Base-by-base conservation (phyloP, 1,140 invertebrate genomes). In the Penaeus japonicus region DNA sequence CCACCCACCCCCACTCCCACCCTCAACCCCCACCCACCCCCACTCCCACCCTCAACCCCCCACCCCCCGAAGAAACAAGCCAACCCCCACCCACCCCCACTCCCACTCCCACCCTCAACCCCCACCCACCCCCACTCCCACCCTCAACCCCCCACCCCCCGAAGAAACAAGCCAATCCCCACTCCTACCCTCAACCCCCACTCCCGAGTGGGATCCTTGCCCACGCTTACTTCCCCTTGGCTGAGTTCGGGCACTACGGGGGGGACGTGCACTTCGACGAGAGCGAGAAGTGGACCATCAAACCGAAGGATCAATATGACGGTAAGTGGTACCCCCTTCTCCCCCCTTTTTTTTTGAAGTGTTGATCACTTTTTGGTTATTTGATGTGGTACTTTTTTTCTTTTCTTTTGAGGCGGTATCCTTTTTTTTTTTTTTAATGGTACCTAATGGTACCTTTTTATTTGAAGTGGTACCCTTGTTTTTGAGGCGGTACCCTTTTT, bases 181-280 rank as follows among this genome's bases (percentile, higher is more conserved):
- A 30, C 0, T 53, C 47, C 22, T 47, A 20, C 65, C n/a, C n/a
- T 47, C 27, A n/a, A 12, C 55, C 24, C n/a, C 0, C 77, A 90
- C 96, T 91, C 17, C 95, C 94, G 91, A 97, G 97, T 39, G 94
- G 95, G 84, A 96, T 98, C 89, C 94, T 99, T 91, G 97, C 97
- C 20, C 97, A 99, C 93, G 97, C 97, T 57, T 99, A 98, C 93
- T 98, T 97, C 92, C 97, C 97, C 0, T 91, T 90, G n/a, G n/a
- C n/a, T 77, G 89, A 90, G 70, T 91, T 91, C 53, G 90, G 86
- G 22, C 91, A 92, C 5, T 92, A 92, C 55, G 94, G 94, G 30
- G 97, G 97, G 27, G 97, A 98, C 92, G 96, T 96, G 1, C 97
- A 99, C 92, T 98, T 98, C 91, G 98, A 99, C 92, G 96, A 96